A percentile compares a stretch with the other conserved stretches of the same genome.
phyloP scores from a whole-genome alignment of 2,113 vertebrate species.

The Spilogale gracilis region DNA sequence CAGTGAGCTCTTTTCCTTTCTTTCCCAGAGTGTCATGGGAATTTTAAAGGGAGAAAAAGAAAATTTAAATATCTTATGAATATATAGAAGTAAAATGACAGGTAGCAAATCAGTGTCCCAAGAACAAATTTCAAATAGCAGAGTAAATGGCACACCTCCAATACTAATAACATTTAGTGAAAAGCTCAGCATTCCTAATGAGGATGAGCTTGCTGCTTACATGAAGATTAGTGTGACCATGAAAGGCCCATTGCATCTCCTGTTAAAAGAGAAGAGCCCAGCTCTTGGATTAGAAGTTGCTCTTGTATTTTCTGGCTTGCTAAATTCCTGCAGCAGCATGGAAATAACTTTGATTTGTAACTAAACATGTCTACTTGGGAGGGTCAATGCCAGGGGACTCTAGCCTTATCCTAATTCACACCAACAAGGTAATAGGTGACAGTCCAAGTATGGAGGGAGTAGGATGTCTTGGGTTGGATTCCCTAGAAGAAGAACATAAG shows the following conservation, averaged over 20 bases:
- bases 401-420: not conserved
- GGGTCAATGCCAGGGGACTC: not conserved
- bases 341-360: not conserved
- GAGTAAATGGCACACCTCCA: not conserved
- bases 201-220: not conserved
- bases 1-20: not conserved
- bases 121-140: constrained; percentile 32
- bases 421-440: not conserved
- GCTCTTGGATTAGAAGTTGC: not conserved
- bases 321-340: not conserved
- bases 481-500: not conserved
- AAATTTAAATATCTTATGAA: constrained; percentile 56
- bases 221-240: not conserved
- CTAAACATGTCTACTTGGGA: not conserved
- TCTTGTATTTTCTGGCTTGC: not conserved
- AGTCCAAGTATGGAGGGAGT: not conserved
- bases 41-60: constrained; percentile 4
- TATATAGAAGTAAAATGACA: constrained; percentile 9
- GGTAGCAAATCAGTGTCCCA: constrained; percentile 10
- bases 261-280: not conserved
- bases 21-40: not conserved
- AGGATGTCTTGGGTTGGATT: not conserved
- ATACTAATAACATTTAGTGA: not conserved
- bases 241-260: not conserved
- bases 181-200: not conserved